phyloP scores from a whole-genome alignment of 2,888 invertebrate genomes.

The Drosophila kuntzei region DNA sequence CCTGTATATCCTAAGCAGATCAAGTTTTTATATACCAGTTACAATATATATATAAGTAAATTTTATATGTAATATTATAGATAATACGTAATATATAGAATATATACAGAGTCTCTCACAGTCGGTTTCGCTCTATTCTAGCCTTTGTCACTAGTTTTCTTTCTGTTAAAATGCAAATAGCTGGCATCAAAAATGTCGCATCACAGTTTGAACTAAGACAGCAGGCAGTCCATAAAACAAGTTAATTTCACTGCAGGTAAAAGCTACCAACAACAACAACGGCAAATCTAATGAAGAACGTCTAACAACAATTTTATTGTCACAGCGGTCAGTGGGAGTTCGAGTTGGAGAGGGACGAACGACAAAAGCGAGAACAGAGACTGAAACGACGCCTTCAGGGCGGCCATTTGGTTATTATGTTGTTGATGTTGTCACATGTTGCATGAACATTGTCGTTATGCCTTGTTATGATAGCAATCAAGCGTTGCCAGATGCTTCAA shows the following conservation, averaged over 20 bases:
- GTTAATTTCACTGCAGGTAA: constrained; percentile 63
- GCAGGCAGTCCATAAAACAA: constrained; percentile 39
- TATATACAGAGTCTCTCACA: neutral
- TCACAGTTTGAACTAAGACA: constrained; percentile 33
- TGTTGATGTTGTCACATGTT: constrained; percentile 71
- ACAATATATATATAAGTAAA: no score
- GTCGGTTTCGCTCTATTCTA: neutral
- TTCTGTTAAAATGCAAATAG: constrained; percentile 54
- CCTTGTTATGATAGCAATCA: constrained; percentile 35
- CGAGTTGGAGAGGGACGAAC: neutral
- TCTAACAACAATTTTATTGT: constrained; percentile 36
- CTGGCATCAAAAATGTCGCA: constrained; percentile 44
- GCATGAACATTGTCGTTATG: constrained; percentile 67
- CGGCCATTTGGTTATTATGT: constrained; percentile 40
- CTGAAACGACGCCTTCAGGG: constrained; percentile 18
- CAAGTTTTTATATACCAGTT: no score
- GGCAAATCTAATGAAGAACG: constrained; percentile 31
- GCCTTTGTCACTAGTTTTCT: neutral
- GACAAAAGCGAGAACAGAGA: neutral
- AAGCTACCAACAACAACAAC: neutral
- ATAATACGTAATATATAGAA: neutral
- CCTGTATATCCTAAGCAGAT: no score
- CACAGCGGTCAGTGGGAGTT: constrained; percentile 32
- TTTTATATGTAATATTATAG: neutral
- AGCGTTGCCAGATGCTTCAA: constrained; percentile 42